phyloP scores from a whole-genome alignment of 2,113 vertebrate genomes.

The Prolemur simus region DNA sequence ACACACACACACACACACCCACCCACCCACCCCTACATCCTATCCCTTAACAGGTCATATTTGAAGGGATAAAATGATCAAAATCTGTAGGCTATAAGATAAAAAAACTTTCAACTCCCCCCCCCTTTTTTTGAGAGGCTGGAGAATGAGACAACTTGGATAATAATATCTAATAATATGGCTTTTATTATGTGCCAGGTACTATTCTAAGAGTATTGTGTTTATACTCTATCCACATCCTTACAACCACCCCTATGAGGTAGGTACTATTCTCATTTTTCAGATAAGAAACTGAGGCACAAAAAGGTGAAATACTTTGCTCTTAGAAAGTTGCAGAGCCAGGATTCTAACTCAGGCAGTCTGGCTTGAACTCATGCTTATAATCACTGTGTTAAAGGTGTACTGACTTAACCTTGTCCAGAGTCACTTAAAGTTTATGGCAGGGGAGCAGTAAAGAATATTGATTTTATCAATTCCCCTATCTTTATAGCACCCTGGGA shows the following conservation, averaged over 20 bases:
- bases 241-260: neutral
- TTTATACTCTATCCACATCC: constrained; percentile 25
- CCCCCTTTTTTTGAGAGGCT: neutral
- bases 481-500: constrained; percentile 49
- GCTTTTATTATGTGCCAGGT: constrained; percentile 25
- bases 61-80: constrained; percentile 31
- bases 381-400: neutral
- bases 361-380: constrained; percentile 14
- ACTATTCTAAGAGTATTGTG: neutral
- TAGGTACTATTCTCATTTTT: constrained; percentile 12
- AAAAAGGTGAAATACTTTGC: constrained; percentile 4
- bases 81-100: neutral
- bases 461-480: constrained; percentile 58
- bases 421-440: constrained; percentile 50
- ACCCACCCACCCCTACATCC: neutral
- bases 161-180: neutral
- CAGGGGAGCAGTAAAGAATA: constrained; percentile 51
- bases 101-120: neutral
- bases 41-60: neutral
- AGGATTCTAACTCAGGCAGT: neutral
- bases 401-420: constrained; percentile 3
- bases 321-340: neutral
- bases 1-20: too few relatives aligned
- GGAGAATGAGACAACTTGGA: neutral
- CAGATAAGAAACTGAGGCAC: constrained; percentile 23